These are phyloP conservation scores for Bombus confusus DNA, from an alignment of 1,140 invertebrate species.

Conservation along the genomic window DNA sequence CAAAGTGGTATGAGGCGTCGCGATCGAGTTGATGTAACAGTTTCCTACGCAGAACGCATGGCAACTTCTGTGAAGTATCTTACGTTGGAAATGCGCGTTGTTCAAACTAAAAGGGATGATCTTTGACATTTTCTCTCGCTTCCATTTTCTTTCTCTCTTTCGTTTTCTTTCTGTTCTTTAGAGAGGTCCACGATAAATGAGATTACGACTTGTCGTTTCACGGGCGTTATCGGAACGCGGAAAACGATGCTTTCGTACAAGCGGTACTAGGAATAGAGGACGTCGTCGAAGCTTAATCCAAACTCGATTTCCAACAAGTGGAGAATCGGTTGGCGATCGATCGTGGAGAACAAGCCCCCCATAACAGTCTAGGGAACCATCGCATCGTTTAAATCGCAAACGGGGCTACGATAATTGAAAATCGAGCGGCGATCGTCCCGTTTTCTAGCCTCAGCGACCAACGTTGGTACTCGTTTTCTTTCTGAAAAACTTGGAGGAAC, in stretches of 20 bases:
- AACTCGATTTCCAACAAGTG: slow-evolving; percentile 30
- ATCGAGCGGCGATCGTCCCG: background rate
- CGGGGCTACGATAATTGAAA: slow-evolving; percentile 35
- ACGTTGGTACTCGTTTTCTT: background rate
- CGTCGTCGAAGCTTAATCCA: slow-evolving; percentile 37
- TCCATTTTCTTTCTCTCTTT: background rate
- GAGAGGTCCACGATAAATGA: slow-evolving; percentile 59
- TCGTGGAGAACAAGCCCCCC: slow-evolving; percentile 1
- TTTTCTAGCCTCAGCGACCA: background rate
- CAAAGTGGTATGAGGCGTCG: slow-evolving; percentile 9
- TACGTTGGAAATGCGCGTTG: background rate
- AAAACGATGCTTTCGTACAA: slow-evolving; percentile 48
- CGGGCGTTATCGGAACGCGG: slow-evolving; percentile 54
- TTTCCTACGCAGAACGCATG: slow-evolving; percentile 40
- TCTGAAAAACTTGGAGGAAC: background rate
- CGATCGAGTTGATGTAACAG: slow-evolving; percentile 22
- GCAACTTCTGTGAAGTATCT: slow-evolving; percentile 27
- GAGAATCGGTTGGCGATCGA: slow-evolving; percentile 6
- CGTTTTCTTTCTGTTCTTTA: background rate
- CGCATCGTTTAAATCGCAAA: slow-evolving; percentile 23
- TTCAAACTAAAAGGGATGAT: background rate
- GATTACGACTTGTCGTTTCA: slow-evolving; percentile 62
- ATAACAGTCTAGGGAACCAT: slow-evolving; percentile 1
- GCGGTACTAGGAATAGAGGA: slow-evolving; percentile 15
- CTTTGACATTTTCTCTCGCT: background rate